Base-by-base conservation (phyloP, 2,888 invertebrate genomes). In the Fabriciana adippe region DNA sequence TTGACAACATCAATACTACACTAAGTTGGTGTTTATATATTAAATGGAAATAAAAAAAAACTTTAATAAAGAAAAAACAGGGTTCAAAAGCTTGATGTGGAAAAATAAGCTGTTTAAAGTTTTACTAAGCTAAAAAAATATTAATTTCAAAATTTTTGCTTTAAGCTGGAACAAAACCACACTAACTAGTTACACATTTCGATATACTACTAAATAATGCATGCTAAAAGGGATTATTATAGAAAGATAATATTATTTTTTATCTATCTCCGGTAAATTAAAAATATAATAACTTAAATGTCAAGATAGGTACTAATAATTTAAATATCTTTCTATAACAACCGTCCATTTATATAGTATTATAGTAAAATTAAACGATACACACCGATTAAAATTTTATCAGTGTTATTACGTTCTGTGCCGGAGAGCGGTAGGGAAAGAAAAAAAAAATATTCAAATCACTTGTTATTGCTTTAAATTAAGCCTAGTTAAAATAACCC, bases 301-400 rank as follows among this genome's bases (percentile, higher is more conserved):
- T n/a, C n/a, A n/a, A n/a, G n/a, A 35, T 35, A 35, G 35, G 2
- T 8, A 11, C 15, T 3, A 55, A 15, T n/a, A 47, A 57, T 15
- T 35, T 35, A 55, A 6, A 57, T 11, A 6, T 47, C 57, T 47
- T 47, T 18, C 47, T 45, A 47, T 57, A 57, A 47, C 47, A 47
- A 57, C 45, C n/a, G 45, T 47, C 21, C 8, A 47, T 15, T 14
- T 47, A 60, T 51, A 35, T 6, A 8, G 15, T 16, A 60, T 26
- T 60, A 31, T 50, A 50, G 31, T 50, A 31, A 60, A 60, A 51
- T 35, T 50, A 51, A 60, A 60, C 60, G 60, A 60, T 60, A 60
- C 60, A 60, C 60, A 60, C 60, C 60, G 60, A 60, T 60, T 60
- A 60, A 15, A 51, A 60, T 60, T 31, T 60, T 60, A 61, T 61